These are phyloP conservation scores for Astreopora myriophthalma DNA, from an alignment of 64 coral and sea anemone genomes.

Conservation along the genomic window DNA sequence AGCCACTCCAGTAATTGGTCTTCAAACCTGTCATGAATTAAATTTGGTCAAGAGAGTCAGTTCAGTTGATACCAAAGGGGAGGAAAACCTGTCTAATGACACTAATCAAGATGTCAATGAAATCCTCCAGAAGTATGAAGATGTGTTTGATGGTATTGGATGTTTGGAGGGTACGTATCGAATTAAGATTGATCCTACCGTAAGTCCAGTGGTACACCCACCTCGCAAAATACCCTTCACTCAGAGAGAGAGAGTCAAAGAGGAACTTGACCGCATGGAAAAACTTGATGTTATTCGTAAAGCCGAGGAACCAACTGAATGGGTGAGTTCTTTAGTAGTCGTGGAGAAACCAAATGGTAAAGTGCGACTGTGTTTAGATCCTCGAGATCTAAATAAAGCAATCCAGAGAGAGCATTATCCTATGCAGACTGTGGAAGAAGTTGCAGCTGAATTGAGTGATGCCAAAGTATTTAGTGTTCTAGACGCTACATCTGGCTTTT, in stretches of 20 bases:
- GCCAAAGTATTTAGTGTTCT: conserved; percentile 30
- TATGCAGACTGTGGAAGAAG: conserved; percentile 6
- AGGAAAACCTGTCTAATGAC: background rate
- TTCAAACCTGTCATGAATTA: background rate
- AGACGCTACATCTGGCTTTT: conserved; percentile 35
- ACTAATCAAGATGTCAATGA: background rate
- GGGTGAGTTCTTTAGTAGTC: conserved; percentile 21
- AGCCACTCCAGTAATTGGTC: no score
- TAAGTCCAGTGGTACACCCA: conserved; percentile 28
- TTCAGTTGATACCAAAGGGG: no score
- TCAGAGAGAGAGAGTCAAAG: background rate
- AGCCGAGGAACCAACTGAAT: background rate
- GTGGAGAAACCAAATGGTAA: no score
- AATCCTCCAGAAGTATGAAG: background rate
- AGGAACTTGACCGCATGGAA: conserved; percentile 45
- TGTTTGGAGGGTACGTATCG: background rate
- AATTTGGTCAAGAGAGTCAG: no score
- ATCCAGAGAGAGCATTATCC: no score
- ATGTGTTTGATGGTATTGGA: conserved; percentile 4
- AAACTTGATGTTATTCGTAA: background rate
- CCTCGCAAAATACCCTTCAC: no score
- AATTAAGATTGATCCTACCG: conserved; percentile 6
- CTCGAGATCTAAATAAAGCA: conserved; percentile 31
- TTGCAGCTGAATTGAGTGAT: conserved; percentile 24
- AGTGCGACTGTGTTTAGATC: conserved; percentile 19